Evolutionary conservation across 2,888 invertebrate species (phyloP).

Genomic region (Drosophila subsilvestris): DNA sequence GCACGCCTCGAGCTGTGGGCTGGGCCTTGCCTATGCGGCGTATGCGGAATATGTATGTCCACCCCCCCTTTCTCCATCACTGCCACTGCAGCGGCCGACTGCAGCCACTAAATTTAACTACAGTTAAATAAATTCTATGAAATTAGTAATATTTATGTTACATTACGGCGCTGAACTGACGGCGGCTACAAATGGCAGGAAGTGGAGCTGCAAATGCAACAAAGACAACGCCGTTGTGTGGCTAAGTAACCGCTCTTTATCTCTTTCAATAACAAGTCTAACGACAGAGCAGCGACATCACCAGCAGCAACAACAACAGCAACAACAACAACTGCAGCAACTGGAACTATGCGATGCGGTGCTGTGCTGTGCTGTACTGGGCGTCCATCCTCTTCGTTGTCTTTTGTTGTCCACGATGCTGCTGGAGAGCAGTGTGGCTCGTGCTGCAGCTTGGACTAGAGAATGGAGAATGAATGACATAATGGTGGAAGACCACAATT

Average conservation of each 20-base stretch:
- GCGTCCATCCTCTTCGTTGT: slow-evolving; percentile 39
- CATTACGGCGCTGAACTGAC: slow-evolving; percentile 66
- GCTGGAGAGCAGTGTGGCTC: slow-evolving; percentile 37
- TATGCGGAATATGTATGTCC: slow-evolving; percentile 66
- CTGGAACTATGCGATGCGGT: slow-evolving; percentile 63
- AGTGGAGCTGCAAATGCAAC: slow-evolving; percentile 32
- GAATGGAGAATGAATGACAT: slow-evolving; percentile 69
- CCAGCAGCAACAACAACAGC: slow-evolving; percentile 25
- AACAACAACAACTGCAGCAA: slow-evolving; percentile 17
- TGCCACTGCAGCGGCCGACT: slow-evolving; percentile 45
- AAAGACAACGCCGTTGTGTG: slow-evolving; percentile 68
- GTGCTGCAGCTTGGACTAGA: slow-evolving; percentile 6
- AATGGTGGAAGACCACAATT: slow-evolving; percentile 80
- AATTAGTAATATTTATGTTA: slow-evolving; percentile 79
- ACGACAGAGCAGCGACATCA: slow-evolving; percentile 40
- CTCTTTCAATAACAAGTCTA: slow-evolving; percentile 77
- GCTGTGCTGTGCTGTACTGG: slow-evolving; percentile 17
- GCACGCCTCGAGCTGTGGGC: slow-evolving; percentile 68
- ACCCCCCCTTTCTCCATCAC: background rate
- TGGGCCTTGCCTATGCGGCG: slow-evolving; percentile 51
- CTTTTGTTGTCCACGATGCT: slow-evolving; percentile 60
- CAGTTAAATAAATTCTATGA: slow-evolving; percentile 76
- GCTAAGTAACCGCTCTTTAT: slow-evolving; percentile 80
- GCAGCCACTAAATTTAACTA: slow-evolving; percentile 74
- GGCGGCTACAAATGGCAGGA: slow-evolving; percentile 64